These are phyloP conservation scores for Athripsodes cinereus DNA, from an alignment of 2,888 invertebrate genomes.

Conservation along the genomic window DNA sequence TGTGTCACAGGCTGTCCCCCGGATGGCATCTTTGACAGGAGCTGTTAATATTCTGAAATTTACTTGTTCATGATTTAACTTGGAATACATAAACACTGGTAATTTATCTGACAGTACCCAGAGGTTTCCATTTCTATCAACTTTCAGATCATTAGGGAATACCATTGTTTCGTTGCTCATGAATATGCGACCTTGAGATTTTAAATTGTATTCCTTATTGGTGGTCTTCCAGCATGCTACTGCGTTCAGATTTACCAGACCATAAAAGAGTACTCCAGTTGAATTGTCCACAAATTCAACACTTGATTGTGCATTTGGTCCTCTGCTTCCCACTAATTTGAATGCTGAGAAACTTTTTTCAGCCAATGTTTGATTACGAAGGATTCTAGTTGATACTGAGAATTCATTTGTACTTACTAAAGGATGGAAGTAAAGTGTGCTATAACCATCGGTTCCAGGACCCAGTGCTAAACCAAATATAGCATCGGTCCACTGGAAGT, in stretches of 20 bases:
- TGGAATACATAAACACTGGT: slow-evolving; percentile 63
- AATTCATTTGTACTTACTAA: slow-evolving; percentile 73
- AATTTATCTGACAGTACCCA: slow-evolving; percentile 72
- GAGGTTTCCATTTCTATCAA: slow-evolving; percentile 61
- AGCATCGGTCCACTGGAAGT: slow-evolving; percentile 72
- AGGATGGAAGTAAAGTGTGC: slow-evolving; percentile 74
- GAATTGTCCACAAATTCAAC: slow-evolving; percentile 65
- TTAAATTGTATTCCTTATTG: slow-evolving; percentile 59
- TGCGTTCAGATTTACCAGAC: slow-evolving; percentile 67
- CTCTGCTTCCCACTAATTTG: slow-evolving; percentile 61
- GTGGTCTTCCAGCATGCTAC: slow-evolving; percentile 74
- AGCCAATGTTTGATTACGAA: slow-evolving; percentile 55
- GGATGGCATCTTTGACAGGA: slow-evolving; percentile 61
- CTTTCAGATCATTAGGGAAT: slow-evolving; percentile 73
- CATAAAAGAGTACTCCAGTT: slow-evolving; percentile 68
- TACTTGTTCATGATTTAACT: slow-evolving; percentile 54
- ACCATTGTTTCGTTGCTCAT: slow-evolving; percentile 66
- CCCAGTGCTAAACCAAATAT: slow-evolving; percentile 69
- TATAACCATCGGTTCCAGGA: slow-evolving; percentile 59
- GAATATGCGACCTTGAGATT: slow-evolving; percentile 65
- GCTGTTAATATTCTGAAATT: slow-evolving; percentile 69
- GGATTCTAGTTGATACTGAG: slow-evolving; percentile 61
- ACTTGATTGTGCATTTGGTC: slow-evolving; percentile 67
- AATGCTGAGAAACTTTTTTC: slow-evolving; percentile 57
- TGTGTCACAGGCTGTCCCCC: slow-evolving; percentile 64